Evolutionary conservation across 92 coral and sea anemone genomes (phyloP).

Genomic region (Palythoa heliodiscus): DNA sequence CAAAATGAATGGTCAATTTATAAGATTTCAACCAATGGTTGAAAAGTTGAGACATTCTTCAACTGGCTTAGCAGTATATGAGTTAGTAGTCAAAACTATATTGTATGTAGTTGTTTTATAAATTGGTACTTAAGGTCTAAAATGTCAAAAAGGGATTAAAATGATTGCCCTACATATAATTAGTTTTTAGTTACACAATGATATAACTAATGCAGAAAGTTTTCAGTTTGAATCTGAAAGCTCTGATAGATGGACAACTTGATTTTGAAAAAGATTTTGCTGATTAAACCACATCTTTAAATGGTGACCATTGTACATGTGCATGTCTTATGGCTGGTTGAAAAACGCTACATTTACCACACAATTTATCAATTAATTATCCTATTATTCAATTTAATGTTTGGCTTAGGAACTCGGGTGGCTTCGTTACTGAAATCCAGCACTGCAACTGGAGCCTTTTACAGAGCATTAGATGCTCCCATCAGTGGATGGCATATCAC

Average conservation of each 20-base stretch:
- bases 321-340: background rate
- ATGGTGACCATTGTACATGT: background rate
- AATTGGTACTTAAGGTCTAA: too few species aligned
- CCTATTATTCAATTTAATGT: background rate
- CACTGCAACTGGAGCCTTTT: constrained; percentile 83
- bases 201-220: background rate
- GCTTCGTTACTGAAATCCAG: constrained; percentile 88
- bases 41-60: too few species aligned
- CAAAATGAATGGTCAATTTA: too few species aligned
- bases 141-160: too few species aligned
- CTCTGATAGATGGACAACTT: background rate
- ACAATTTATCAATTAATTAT: too few species aligned
- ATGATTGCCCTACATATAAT: too few species aligned
- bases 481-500: constrained; percentile 95
- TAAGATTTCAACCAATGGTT: too few species aligned
- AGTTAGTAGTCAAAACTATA: too few species aligned
- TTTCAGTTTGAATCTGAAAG: background rate
- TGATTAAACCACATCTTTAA: background rate
- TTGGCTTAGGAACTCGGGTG: constrained; percentile 66
- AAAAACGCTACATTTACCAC: background rate
- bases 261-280: background rate
- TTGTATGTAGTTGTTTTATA: too few species aligned
- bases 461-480: constrained; percentile 69
- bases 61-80: too few species aligned
- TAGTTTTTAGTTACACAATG: too few species aligned